Percentiles rank a stretch among this genome's conserved stretches.
phyloP scores from a whole-genome alignment of 2,113 vertebrate species.

The Onychostoma macrolepis region DNA sequence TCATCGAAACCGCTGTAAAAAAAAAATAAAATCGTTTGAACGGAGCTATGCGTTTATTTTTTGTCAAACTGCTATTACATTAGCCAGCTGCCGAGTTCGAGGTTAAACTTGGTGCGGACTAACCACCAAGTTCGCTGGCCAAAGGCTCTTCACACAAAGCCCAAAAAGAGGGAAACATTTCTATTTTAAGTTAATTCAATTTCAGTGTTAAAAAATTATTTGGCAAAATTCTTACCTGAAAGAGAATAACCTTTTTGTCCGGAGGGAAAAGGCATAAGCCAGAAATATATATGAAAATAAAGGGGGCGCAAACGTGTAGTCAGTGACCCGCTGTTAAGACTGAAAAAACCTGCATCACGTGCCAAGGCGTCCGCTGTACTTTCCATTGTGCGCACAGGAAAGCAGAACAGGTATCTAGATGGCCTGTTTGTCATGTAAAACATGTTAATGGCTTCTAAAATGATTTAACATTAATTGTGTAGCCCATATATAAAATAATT shows the following conservation, averaged over 20 bases:
- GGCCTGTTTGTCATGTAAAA: not conserved
- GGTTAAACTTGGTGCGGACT: slow-evolving; percentile 51
- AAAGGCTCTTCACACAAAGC: slow-evolving; percentile 65
- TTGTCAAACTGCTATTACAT: not conserved
- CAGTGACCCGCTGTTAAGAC: slow-evolving; percentile 6
- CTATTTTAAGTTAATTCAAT: not conserved
- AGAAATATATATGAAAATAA: slow-evolving; percentile 36
- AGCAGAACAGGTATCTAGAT: not conserved
- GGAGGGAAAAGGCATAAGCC: slow-evolving; percentile 34
- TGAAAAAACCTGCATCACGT: slow-evolving; percentile 28
- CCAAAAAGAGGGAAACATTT: not conserved
- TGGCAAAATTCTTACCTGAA: slow-evolving; percentile 30
- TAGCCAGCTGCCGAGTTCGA: not conserved
- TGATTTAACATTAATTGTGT: not conserved
- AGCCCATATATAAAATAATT: not conserved
- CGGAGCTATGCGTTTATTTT: slow-evolving; percentile 24
- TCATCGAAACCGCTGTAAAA: not conserved
- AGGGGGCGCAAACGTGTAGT: slow-evolving; percentile 48
- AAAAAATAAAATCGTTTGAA: not conserved
- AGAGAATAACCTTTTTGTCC: slow-evolving; percentile 35
- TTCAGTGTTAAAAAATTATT: not conserved
- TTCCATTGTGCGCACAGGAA: not conserved
- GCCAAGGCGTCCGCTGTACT: slow-evolving; percentile 9
- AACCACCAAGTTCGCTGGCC: not conserved
- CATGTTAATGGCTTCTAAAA: not conserved